Percentiles rank a stretch among this genome's conserved stretches.
phyloP scores from a whole-genome alignment of 2,888 invertebrate genomes.

The Netelia melanura region DNA sequence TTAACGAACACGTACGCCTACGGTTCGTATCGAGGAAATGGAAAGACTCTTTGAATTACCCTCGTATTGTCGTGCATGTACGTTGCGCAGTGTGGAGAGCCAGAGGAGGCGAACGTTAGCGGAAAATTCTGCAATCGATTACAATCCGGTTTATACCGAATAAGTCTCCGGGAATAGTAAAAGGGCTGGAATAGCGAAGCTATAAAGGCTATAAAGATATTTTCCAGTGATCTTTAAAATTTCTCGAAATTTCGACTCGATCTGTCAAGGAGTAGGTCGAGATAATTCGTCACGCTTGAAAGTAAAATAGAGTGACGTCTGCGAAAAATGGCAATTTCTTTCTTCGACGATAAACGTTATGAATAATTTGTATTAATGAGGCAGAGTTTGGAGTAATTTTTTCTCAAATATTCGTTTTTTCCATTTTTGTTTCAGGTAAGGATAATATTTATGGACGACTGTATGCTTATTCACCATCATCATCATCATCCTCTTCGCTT shows the following conservation, averaged over 20 bases:
- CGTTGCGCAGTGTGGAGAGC: background rate
- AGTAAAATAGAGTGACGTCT: no score
- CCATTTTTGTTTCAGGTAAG: constrained; percentile 69
- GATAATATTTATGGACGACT: constrained; percentile 17
- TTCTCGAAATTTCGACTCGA: background rate
- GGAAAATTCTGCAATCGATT: background rate
- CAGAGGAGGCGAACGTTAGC: background rate
- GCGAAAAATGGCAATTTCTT: background rate
- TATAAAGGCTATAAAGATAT: no score
- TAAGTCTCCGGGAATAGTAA: background rate
- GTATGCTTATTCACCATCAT: constrained; percentile 3
- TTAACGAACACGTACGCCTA: background rate
- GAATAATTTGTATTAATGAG: background rate
- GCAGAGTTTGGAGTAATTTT: background rate
- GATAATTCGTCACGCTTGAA: background rate
- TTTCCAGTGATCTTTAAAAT: background rate
- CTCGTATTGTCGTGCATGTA: background rate
- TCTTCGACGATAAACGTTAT: background rate
- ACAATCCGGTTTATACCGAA: background rate
- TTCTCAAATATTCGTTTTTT: constrained; percentile 2
- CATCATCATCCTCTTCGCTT: constrained; percentile 8
- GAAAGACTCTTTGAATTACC: background rate
- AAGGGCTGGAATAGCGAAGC: background rate
- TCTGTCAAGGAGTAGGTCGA: background rate
- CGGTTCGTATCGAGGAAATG: background rate